Evolutionary conservation across 2,113 vertebrate genomes (phyloP), one percentile per base, ranked within the genome.

Genomic region (Myotis davidii): DNA sequence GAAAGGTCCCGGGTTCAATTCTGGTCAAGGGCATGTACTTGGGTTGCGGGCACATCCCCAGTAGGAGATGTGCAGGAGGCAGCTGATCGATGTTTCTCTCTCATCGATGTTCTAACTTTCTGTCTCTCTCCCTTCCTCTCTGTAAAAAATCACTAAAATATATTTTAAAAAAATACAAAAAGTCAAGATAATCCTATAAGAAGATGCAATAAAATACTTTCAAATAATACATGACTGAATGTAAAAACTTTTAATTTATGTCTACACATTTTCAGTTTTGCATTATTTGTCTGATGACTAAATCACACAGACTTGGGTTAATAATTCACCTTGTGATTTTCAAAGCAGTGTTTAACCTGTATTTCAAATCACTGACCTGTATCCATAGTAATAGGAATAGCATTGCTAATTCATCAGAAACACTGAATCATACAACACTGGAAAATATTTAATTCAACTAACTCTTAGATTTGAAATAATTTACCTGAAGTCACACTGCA

Each of bases 361-460:
- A 74, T 39, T 79, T 86, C 20, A 84, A 54, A 54, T 87, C 69
- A 61, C 2, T 86, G 54, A 73, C 59, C 25, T 88, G 8, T 69
- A 69, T 74, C 20, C 29, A 83, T 59, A 88, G 37, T 52, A 94
- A 86, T 17, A 85, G 37, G 61, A 94, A 89, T 27, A 83, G 23
- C 8, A 81, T 81, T 88, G 25, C 20, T 90, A 90, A 90, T 90
- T 95, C 48, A 95, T 76, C 45, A 94, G 64, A 94, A 69, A 74
- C 16, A 74, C 1, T 74, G 65, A 90, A 32, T 94, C 21, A 59
- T 45, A 42, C 6, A 92, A 50, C 13, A 67, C 20, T 10, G 32
- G 32, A 27, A 88, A 27, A 70, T 59, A 85, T 11, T 88, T 69
- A 76, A 54, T 78, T 67, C 37, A 90, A 39, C 8, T 59, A 85